These are phyloP conservation scores for Chaitophorus viminalis DNA, from an alignment of 2,888 invertebrate genomes.

Conservation along the genomic window DNA sequence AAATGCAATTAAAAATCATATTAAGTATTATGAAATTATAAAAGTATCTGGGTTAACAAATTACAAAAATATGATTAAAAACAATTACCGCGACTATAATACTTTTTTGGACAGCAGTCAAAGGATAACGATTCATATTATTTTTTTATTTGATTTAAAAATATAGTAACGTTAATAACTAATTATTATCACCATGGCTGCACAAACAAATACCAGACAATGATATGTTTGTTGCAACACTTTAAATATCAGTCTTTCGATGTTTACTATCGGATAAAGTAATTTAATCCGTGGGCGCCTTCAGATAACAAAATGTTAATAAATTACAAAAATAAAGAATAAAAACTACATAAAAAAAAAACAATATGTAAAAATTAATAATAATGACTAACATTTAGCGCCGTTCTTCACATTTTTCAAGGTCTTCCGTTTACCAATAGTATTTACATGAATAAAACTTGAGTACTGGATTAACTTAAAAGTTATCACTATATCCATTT, in stretches of 20 bases:
- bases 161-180: constrained; percentile 60
- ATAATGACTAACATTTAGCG: constrained; percentile 55
- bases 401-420: constrained; percentile 24
- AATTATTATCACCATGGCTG: constrained; percentile 61
- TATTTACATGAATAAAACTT: constrained; percentile 33
- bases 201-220: constrained; percentile 56
- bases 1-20: constrained; percentile 52
- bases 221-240: constrained; percentile 56
- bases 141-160: constrained; percentile 58
- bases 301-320: constrained; percentile 54
- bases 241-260: constrained; percentile 62
- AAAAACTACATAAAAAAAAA: constrained; percentile 60
- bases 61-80: constrained; percentile 61
- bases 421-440: constrained; percentile 9
- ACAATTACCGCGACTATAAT: constrained; percentile 58
- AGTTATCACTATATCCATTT: neutral
- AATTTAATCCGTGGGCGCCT: constrained; percentile 57
- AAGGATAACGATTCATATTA: constrained; percentile 58
- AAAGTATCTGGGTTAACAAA: constrained; percentile 52
- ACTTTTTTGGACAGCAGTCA: constrained; percentile 61
- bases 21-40: constrained; percentile 53
- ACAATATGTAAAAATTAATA: constrained; percentile 57
- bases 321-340: constrained; percentile 60
- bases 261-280: constrained; percentile 57
- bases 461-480: constrained; percentile 23